These are phyloP conservation scores for Diabrotica balteata DNA, from an alignment of 2,888 invertebrate genomes.

Conservation along the genomic window DNA sequence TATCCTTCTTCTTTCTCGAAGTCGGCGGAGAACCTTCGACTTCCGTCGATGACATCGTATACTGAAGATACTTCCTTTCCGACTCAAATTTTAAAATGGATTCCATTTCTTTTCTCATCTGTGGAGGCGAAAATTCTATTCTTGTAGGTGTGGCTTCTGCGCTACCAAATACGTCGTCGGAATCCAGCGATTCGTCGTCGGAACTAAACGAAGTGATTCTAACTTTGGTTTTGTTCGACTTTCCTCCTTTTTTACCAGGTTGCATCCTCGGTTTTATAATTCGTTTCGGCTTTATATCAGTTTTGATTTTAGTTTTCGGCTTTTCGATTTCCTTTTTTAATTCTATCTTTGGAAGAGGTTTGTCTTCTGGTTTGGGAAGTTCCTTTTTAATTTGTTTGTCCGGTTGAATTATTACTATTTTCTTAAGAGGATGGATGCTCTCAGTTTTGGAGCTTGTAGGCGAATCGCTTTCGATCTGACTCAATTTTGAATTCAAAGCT, in stretches of 20 bases:
- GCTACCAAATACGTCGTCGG: conserved; percentile 79
- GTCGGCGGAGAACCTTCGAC: conserved; percentile 80
- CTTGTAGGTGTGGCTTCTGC: conserved; percentile 76
- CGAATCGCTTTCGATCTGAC: conserved; percentile 79
- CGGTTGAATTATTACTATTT: conserved; percentile 46
- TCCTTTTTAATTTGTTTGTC: conserved; percentile 42
- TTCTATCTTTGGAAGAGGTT: conserved; percentile 43
- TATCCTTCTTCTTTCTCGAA: conserved; percentile 73
- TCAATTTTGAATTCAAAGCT: conserved; percentile 74
- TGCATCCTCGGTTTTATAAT: conserved; percentile 69
- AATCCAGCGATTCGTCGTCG: conserved; percentile 78
- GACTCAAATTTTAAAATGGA: conserved; percentile 77
- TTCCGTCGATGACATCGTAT: conserved; percentile 77
- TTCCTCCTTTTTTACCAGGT: conserved; percentile 67
- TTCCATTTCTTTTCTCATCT: conserved; percentile 77
- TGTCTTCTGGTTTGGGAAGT: conserved; percentile 39
- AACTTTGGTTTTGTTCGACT: conserved; percentile 71
- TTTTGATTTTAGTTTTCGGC: conserved; percentile 65
- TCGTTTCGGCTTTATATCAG: conserved; percentile 69
- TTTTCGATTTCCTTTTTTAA: conserved; percentile 49
- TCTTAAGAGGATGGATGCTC: conserved; percentile 62
- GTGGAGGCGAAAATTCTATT: conserved; percentile 77
- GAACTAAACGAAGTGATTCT: conserved; percentile 79
- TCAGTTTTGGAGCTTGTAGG: conserved; percentile 78
- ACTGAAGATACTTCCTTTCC: conserved; percentile 68